Percentiles rank a stretch among this genome's conserved stretches.
Conservation (phyloP, 30 jellyfish, hydroid and myxozoan genomes). For the Sanderia malayensis region DNA sequence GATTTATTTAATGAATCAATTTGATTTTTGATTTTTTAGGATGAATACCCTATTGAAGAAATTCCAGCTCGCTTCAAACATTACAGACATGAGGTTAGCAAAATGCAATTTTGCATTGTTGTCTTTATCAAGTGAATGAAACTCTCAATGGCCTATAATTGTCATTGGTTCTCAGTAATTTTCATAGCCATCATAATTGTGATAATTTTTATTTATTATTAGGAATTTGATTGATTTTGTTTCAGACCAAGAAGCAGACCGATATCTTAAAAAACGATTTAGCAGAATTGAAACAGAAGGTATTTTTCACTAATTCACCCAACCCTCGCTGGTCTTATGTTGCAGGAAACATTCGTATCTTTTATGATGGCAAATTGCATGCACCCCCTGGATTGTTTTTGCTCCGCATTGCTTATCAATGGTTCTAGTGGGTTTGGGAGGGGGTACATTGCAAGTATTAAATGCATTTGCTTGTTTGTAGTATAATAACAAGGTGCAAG, state of each 20-base stretch:
- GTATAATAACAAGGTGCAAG: slow-evolving; percentile 54
- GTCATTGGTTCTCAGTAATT: no score
- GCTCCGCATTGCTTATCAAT: no score
- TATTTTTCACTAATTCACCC: not conserved
- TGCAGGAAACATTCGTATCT: not conserved
- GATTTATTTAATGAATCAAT: no score
- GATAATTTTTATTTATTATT: no score
- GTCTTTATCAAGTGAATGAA: no score
- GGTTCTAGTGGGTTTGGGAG: no score
- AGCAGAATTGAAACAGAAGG: slow-evolving; percentile 43
- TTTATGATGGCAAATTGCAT: not conserved
- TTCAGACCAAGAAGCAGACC: slow-evolving; percentile 20
- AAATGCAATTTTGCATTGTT: no score
- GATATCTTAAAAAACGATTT: slow-evolving; percentile 22
- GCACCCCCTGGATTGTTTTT: no score
- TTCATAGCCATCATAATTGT: no score
- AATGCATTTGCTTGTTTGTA: slow-evolving; percentile 16
- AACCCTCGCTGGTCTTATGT: not conserved
- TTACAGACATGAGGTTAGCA: no score
- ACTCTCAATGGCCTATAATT: no score
- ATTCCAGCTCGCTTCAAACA: slow-evolving; percentile 47
- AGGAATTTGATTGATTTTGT: not conserved
- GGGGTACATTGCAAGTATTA: no score
- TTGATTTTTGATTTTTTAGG: slow-evolving; percentile 12
- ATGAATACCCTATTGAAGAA: slow-evolving; percentile 49